Evolutionary conservation across 2,113 vertebrate genomes (phyloP).

Genomic region (Parus major): DNA sequence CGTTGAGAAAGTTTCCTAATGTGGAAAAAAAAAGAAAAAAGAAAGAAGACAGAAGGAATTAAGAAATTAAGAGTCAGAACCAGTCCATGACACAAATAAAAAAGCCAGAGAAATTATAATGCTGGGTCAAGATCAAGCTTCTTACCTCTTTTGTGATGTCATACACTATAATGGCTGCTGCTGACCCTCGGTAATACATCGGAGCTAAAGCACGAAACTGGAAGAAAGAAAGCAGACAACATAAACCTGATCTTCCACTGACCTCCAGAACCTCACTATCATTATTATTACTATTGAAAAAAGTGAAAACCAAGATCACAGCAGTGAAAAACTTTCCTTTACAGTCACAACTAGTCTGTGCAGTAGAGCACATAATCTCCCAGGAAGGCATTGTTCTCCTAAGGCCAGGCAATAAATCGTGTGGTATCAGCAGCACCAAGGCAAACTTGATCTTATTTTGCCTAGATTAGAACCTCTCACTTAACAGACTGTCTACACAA

Average conservation of each 20-base stretch:
- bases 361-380: background rate
- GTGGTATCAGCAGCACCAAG: background rate
- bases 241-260: background rate
- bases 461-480: background rate
- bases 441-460: background rate
- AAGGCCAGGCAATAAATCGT: background rate
- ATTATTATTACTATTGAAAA: background rate
- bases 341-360: background rate
- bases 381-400: background rate
- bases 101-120: background rate
- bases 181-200: slow-evolving; percentile 98
- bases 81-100: background rate
- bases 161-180: slow-evolving; percentile 96
- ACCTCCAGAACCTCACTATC: background rate
- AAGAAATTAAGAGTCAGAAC: background rate
- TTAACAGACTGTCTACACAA: background rate
- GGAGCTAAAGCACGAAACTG: slow-evolving; percentile 97
- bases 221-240: background rate
- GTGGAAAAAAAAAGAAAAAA: background rate
- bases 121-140: background rate
- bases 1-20: slow-evolving; percentile 93
- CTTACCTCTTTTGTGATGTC: slow-evolving; percentile 99
- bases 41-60: background rate
- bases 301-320: background rate
- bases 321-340: background rate